Evolutionary conservation across 2,888 invertebrate species (phyloP).

Genomic region (Eurytoma adleriae): DNA sequence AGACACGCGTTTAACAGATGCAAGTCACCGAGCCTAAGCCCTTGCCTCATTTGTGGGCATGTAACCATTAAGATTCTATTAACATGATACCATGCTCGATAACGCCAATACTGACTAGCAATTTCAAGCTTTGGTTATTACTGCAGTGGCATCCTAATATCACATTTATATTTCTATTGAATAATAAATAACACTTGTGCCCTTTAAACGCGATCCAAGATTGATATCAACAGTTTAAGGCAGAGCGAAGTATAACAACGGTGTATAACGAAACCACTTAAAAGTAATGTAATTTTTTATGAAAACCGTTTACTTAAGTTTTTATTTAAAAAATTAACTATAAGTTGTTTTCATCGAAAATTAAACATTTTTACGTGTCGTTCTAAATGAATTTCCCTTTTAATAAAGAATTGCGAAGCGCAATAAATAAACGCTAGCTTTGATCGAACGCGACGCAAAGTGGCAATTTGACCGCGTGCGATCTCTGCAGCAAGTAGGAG

Average conservation of each 20-base stretch:
- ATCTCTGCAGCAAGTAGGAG: background rate
- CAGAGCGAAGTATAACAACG: background rate
- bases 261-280: background rate
- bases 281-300: background rate
- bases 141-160: no score
- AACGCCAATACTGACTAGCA: background rate
- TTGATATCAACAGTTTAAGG: background rate
- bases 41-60: background rate
- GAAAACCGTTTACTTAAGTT: background rate
- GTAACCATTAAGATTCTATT: slow-evolving; percentile 12
- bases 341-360: background rate
- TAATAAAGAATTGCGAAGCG: background rate
- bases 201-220: no score
- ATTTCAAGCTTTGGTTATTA: background rate
- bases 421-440: background rate
- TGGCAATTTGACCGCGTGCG: no score
- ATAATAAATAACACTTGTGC: no score
- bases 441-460: no score
- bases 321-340: background rate
- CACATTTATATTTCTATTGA: no score
- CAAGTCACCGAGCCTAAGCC: background rate
- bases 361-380: background rate
- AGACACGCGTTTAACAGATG: no score
- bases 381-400: no score
- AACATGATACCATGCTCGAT: background rate